A percentile compares a stretch with the other conserved stretches of the same genome.
Evolutionary conservation across 1,140 invertebrate species (phyloP).

Genomic region (Bombus picipes): DNA sequence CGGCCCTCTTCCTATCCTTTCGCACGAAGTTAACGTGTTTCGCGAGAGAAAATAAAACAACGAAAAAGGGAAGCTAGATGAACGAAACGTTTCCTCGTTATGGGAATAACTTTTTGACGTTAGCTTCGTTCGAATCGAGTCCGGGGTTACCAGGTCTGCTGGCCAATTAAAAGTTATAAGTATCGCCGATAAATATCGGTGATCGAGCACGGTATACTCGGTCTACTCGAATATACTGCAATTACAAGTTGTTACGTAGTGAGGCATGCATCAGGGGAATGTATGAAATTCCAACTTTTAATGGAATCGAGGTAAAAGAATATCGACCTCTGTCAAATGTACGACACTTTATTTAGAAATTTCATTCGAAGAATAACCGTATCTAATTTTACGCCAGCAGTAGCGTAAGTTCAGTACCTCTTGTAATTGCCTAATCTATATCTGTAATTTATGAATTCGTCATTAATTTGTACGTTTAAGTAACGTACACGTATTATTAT

Average conservation of each 20-base stretch:
- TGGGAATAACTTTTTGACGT: not conserved
- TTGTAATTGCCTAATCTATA: not conserved
- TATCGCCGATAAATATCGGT: conserved; percentile 23
- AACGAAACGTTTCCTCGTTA: conserved; percentile 1
- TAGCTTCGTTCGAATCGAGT: no score
- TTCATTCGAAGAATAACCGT: not conserved
- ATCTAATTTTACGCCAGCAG: no score
- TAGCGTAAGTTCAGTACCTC: not conserved
- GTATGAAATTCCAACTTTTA: not conserved
- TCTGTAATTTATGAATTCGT: not conserved
- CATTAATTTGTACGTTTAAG: not conserved
- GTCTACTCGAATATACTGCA: not conserved
- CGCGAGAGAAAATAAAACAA: not conserved
- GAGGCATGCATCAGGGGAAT: no score
- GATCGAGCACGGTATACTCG: conserved; percentile 13
- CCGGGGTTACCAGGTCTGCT: not conserved
- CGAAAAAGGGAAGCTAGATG: not conserved
- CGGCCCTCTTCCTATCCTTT: not conserved
- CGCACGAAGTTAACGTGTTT: not conserved
- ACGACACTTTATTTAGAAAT: not conserved
- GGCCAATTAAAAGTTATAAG: conserved; percentile 33
- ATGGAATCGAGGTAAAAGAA: no score
- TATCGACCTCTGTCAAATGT: not conserved
- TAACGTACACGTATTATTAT: not conserved
- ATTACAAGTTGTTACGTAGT: no score